Evolutionary conservation across 2,113 vertebrate species (phyloP).

Genomic region (Lasiurus borealis): DNA sequence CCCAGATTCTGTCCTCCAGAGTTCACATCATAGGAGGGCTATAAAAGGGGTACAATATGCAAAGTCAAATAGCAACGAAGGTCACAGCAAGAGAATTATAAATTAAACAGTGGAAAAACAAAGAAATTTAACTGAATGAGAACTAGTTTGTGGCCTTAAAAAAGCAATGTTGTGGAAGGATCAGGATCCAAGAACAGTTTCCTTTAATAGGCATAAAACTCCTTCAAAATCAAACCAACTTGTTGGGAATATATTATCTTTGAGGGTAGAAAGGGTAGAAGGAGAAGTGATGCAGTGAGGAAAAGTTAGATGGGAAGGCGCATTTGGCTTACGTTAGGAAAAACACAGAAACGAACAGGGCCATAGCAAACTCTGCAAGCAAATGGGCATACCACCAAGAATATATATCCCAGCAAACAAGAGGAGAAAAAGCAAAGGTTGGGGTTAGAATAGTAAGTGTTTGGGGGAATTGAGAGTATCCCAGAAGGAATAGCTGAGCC

Average conservation of each 20-base stretch:
- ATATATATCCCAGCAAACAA: neutral
- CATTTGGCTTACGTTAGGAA: neutral
- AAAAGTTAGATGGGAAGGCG: neutral
- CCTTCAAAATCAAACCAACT: neutral
- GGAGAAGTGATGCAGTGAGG: neutral
- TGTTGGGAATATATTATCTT: neutral
- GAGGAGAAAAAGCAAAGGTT: neutral
- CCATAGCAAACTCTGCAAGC: neutral
- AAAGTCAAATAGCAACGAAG: constrained; percentile 38
- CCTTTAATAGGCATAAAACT: neutral
- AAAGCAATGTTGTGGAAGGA: neutral
- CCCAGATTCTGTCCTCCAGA: neutral
- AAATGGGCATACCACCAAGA: neutral
- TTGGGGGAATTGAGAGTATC: neutral
- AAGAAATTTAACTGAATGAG: constrained; percentile 22
- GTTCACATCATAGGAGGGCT: neutral
- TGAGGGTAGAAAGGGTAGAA: neutral
- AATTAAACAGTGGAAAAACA: constrained; percentile 16
- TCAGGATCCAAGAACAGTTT: neutral
- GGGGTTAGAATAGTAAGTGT: too few relatives aligned
- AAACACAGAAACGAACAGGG: neutral
- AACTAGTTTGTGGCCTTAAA: constrained; percentile 10
- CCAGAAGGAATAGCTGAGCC: neutral
- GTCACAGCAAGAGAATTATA: constrained; percentile 47
- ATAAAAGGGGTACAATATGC: constrained; percentile 42